Base-by-base conservation (phyloP, 2,113 vertebrate genomes). In the Anolis carolinensis region DNA sequence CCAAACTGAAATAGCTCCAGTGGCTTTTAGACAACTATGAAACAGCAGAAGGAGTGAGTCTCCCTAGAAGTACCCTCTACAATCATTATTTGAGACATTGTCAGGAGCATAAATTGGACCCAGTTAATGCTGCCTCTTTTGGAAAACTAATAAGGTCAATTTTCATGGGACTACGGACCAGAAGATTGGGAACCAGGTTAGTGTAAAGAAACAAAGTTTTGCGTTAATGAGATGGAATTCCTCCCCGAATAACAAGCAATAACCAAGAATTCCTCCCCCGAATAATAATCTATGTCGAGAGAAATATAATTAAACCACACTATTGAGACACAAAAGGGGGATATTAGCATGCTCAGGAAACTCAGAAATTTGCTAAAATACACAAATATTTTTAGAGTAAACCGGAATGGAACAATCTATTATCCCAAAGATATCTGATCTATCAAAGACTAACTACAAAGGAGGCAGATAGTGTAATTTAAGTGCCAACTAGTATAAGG, bases 1-100 rank as follows among this genome's bases (percentile, higher is more conserved):
- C 91, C 83, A 89, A 44, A 93, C 75, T 95, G 74, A 85, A 92
- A 81, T 84, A 97, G 97, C 97, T 97, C 90, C 97, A 97, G 11
- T 97, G 97, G 97, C 95, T 97, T 88, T 93, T 97, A 96, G 97
- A 97, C 93, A 97, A 97, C 95, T 97, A 97, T 36, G 97, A 97
- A 95, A 97, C 97, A 83, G 97, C 97, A 92, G 97, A 97, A 95
- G 97, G 97, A 92, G 97, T 97, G 85, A 97, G 97, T 76, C 97
- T 97, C 72, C 97, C 97, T 0, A 96, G 97, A 95, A 97, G 97
- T 72, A 97, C 97, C 27, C 96, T 97, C 67, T 97, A 97, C 93
- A 97, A 97, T 93, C 97, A 97, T 94, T 97, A 97, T 86, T 95
- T 97, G 89, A 95, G 97, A 25, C 97, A 97, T 27, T 97, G 97